These are phyloP conservation scores for Schrankia costaestrigalis DNA, from an alignment of 2,888 invertebrate species.

Conservation along the genomic window DNA sequence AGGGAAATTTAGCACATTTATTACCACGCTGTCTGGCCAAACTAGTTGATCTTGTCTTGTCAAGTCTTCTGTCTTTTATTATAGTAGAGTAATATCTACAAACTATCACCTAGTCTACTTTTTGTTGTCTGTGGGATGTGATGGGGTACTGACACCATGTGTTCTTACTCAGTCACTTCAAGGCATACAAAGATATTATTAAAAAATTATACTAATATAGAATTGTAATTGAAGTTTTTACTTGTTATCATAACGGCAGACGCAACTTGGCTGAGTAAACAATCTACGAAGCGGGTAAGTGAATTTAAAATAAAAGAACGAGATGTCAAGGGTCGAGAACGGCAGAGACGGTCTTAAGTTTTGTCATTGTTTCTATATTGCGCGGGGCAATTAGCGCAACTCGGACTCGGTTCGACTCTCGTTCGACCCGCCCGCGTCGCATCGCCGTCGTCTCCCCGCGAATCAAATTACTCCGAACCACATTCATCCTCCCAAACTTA, in stretches of 20 bases:
- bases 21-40: too few relatives aligned
- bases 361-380: constrained; percentile 79
- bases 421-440: constrained; percentile 39
- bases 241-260: constrained; percentile 61
- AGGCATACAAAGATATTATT: constrained; percentile 9
- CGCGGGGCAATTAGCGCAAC: constrained; percentile 75
- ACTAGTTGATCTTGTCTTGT: too few relatives aligned
- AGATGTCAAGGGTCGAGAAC: constrained; percentile 57
- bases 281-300: constrained; percentile 72
- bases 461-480: constrained; percentile 69
- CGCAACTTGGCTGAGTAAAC: constrained; percentile 65
- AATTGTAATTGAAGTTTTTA: constrained; percentile 64
- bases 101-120: too few relatives aligned
- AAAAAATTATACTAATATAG: constrained; percentile 32
- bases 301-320: constrained; percentile 77
- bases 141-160: too few relatives aligned
- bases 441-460: constrained; percentile 39
- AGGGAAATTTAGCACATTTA: too few relatives aligned
- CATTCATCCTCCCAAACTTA: constrained; percentile 52
- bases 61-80: too few relatives aligned
- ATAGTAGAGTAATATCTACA: too few relatives aligned
- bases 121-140: too few relatives aligned
- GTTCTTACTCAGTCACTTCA: too few relatives aligned
- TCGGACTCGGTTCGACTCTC: constrained; percentile 55
- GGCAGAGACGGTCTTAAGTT: constrained; percentile 65